Base-by-base conservation (phyloP, 2,888 invertebrate species). In the Platerodrilus igneus region DNA sequence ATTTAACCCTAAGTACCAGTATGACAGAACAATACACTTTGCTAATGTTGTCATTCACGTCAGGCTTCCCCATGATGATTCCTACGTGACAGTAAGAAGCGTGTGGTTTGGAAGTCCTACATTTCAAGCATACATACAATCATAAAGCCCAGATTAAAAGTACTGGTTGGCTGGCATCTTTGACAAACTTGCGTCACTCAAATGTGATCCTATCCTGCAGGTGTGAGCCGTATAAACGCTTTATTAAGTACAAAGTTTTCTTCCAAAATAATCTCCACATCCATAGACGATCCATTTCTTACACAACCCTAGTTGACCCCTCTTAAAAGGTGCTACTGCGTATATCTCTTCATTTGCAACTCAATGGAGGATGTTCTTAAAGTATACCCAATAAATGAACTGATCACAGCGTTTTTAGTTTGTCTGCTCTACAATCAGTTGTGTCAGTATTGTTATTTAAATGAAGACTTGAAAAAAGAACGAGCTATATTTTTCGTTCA, bases 181-280 rank as follows among this genome's bases (percentile, higher is more conserved):
- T 34, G 44, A 44, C 44, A 44, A 44, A 44, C 36, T 44, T 36
- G 31, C 39, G 34, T 32, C 38, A 36, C 36, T n/a, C n/a, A 18
- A 18, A 42, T 39, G 39, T 32, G 44, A 39, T 44, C 22, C 13
- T 17, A 44, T 28, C 39, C 29, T 31, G 44, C 44, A 44, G 44
- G 44, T 44, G 44, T 32, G 44, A 44, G 39, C 15, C 34, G 34
- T 37, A 18, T 37, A 27, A 19, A 15, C 25, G 17, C n/a, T 15
- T 22, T n/a, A 22, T 22, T 22, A 4, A 22, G 7, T 22, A 15
- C 23, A 26, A 16, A 27, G 25, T 25, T 25, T 33, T 25, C 35
- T 15, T 19, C 17, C 14, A 15, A 28, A 28, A 28, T 27, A 35
- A 27, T 35, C 35, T 26, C 27, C 18, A 25, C 33, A 17, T 33